Percentiles rank a stretch among this genome's conserved stretches.
Conservation (phyloP, 2,797 vertebrate species). For the Borostomias antarcticus region DNA sequence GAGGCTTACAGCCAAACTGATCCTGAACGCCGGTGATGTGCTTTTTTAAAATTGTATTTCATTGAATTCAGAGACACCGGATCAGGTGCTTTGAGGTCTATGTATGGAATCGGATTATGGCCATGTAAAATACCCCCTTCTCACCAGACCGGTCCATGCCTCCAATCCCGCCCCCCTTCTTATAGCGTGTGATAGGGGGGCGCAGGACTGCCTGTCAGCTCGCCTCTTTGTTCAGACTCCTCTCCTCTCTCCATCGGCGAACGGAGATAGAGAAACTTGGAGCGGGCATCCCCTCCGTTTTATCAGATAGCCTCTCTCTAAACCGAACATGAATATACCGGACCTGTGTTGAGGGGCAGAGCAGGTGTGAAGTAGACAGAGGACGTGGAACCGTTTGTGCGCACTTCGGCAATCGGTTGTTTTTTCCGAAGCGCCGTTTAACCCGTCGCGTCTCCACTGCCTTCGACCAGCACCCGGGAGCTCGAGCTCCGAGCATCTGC, state of each 20-base stretch:
- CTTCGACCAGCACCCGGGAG: conserved; percentile 14
- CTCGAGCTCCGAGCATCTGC: conserved; percentile 3
- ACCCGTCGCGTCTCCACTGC: conserved; percentile 45
- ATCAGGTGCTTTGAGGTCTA: conserved; percentile 67
- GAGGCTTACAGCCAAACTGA: not conserved
- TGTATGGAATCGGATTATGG: conserved; percentile 68
- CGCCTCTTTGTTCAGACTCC: conserved; percentile 76
- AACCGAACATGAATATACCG: conserved; percentile 43
- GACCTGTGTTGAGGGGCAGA: conserved; percentile 43
- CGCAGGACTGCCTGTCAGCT: conserved; percentile 70
- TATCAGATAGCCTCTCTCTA: conserved; percentile 27
- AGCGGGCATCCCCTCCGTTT: conserved; percentile 43
- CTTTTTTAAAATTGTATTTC: conserved; percentile 35
- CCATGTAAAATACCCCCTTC: conserved; percentile 47
- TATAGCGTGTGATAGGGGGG: conserved; percentile 37
- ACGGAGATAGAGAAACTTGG: conserved; percentile 54
- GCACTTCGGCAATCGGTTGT: conserved; percentile 38
- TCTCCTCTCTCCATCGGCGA: conserved; percentile 55
- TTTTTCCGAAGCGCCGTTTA: conserved; percentile 65
- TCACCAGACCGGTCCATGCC: conserved; percentile 23
- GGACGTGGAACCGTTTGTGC: conserved; percentile 30
- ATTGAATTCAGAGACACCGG: conserved; percentile 60
- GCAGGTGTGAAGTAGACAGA: conserved; percentile 38
- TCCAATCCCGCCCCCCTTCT: conserved; percentile 23
- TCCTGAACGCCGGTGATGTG: not conserved